These are phyloP conservation scores for Trinorchestia longiramus DNA, from an alignment of 1,140 invertebrate species.

Conservation along the genomic window DNA sequence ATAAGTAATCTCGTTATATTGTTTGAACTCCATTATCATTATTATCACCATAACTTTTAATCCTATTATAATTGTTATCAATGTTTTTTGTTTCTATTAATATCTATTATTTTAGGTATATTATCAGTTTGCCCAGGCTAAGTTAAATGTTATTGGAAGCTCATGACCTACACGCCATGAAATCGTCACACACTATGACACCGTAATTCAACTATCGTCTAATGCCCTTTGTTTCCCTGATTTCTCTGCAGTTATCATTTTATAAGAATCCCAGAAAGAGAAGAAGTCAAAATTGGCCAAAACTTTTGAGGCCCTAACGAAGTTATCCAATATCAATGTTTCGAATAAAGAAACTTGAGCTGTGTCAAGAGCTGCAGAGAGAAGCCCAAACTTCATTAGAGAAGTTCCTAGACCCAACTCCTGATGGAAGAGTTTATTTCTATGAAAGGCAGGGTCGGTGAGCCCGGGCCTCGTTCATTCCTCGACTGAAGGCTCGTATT, in stretches of 20 bases:
- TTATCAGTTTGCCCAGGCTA: background rate
- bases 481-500: background rate
- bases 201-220: background rate
- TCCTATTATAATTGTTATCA: too few species aligned
- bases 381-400: conserved; percentile 50
- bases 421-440: conserved; percentile 40
- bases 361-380: conserved; percentile 47
- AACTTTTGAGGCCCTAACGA: conserved; percentile 50
- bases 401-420: conserved; percentile 34
- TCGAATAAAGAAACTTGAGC: conserved; percentile 54
- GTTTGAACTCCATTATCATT: background rate
- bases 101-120: background rate
- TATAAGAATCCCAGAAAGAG: background rate
- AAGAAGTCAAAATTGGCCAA: conserved; percentile 42
- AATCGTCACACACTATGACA: background rate
- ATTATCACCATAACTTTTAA: background rate
- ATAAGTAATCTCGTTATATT: too few species aligned
- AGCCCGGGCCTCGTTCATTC: background rate
- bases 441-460: background rate
- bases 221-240: background rate
- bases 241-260: background rate
- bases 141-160: background rate
- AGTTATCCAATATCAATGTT: conserved; percentile 54
- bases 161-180: background rate
- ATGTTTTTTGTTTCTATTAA: too few species aligned